These are phyloP conservation scores for Sciurus vulgaris DNA, from an alignment of 2,797 vertebrate genomes.

Conservation along the genomic window DNA sequence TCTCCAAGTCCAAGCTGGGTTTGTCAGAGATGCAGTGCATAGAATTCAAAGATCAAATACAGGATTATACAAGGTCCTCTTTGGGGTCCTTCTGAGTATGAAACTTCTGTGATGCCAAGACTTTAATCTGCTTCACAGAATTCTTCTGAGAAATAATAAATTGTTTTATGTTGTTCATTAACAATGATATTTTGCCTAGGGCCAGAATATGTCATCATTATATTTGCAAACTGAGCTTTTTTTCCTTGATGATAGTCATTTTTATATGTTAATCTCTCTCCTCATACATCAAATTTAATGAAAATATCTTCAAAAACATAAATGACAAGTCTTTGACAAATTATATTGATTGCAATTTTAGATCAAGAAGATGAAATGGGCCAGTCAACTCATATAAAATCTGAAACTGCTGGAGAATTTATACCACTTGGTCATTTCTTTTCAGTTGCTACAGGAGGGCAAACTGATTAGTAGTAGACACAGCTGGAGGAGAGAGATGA, in stretches of 20 bases:
- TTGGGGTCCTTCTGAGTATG: neutral
- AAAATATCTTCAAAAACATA: conserved; percentile 41
- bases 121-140: conserved; percentile 23
- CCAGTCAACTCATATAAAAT: conserved; percentile 3
- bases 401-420: neutral
- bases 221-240: neutral
- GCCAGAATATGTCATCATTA: neutral
- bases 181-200: neutral
- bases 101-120: neutral
- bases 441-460: neutral
- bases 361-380: conserved; percentile 17
- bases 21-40: neutral
- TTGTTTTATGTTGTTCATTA: neutral
- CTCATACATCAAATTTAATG: conserved; percentile 5
- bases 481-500: neutral
- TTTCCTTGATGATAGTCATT: neutral
- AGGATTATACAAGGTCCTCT: neutral
- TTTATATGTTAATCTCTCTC: neutral
- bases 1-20: neutral
- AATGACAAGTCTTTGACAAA: conserved; percentile 28
- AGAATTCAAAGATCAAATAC: neutral
- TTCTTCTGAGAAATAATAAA: conserved; percentile 23
- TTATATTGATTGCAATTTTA: neutral
- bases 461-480: neutral
- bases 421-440: neutral